phyloP scores from a whole-genome alignment of 2,888 invertebrate species.

The Urechis unicinctus region DNA sequence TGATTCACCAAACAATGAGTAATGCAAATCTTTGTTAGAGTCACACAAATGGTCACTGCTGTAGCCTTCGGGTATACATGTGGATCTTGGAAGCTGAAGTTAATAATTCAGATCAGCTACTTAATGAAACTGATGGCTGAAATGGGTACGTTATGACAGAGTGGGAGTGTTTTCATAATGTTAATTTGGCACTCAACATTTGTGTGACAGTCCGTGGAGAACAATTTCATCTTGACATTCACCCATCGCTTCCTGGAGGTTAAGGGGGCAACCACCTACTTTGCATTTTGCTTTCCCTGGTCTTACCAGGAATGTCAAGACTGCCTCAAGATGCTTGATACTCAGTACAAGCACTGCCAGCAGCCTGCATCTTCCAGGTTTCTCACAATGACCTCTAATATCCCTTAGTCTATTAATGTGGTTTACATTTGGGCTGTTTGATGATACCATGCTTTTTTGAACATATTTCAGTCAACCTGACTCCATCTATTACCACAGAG shows the following conservation, averaged over 20 bases:
- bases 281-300: constrained; percentile 87
- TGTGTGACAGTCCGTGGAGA: constrained; percentile 39
- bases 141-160: too few species aligned
- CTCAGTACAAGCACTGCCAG: constrained; percentile 34
- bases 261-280: constrained; percentile 65
- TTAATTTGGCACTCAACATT: too few species aligned
- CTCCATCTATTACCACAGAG: constrained; percentile 73
- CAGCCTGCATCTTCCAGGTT: constrained; percentile 13
- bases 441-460: background rate
- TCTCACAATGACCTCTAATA: too few species aligned
- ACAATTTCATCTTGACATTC: constrained; percentile 52
- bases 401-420: too few species aligned
- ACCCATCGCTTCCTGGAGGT: constrained; percentile 59
- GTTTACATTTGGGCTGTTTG: background rate
- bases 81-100: too few species aligned
- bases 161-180: too few species aligned
- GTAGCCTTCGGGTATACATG: too few species aligned
- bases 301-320: constrained; percentile 76
- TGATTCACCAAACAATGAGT: too few species aligned
- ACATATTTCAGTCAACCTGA: constrained; percentile 25
- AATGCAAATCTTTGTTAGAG: too few species aligned
- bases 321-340: constrained; percentile 65
- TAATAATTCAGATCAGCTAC: too few species aligned
- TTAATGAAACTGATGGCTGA: too few species aligned
- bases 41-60: too few species aligned